Evolutionary conservation across 2,797 vertebrate species (phyloP), one percentile per base, ranked within the genome.

Genomic region (Chloroceryle amazona): DNA sequence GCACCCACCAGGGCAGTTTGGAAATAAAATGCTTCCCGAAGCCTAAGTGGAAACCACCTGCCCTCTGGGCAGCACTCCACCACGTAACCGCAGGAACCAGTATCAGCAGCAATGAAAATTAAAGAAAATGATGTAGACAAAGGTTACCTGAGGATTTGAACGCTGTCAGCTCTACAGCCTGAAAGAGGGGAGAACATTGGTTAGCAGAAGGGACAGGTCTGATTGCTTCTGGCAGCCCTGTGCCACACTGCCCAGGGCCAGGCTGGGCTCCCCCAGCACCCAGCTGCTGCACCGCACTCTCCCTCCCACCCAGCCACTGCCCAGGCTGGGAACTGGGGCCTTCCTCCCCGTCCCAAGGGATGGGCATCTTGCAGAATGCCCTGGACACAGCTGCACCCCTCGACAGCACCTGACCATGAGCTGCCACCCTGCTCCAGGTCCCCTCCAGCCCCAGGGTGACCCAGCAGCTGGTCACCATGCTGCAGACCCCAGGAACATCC

Each of bases 111-210:
- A 60, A 11, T 17, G 57, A 39, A 54, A 75, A 13, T 4, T 0
- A 33, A 41, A 35, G 63, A 41, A 16, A 72, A 20, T 0, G 2
- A 28, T 1, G 52, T 4, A 65, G 68, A 47, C 17, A 72, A 55
- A 37, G 0, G 5, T 41, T 97, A 98, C 98, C 98, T 96, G 98
- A 98, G 68, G 96, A 89, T 80, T 97, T 98, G 97, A 98, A 98
- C 0, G 97, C 97, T 4, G 97, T 98, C 94, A 98, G 95, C 94
- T 98, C 97, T 54, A 98, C 98, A 3, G 96, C 98, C 98, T 98
- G 95, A 13, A 93, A 95, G 74, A 94, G 68, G 68, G 63, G 70
- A 90, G 85, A 83, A 82, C 5, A 9, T 1, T 4, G 11, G 82
- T 97, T 61, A 97, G 80, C 67, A 68, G 81, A 37, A 82, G 28